These are phyloP conservation scores for Cryptomyrus ogoouensis DNA, from an alignment of 2,113 vertebrate genomes.

Conservation along the genomic window DNA sequence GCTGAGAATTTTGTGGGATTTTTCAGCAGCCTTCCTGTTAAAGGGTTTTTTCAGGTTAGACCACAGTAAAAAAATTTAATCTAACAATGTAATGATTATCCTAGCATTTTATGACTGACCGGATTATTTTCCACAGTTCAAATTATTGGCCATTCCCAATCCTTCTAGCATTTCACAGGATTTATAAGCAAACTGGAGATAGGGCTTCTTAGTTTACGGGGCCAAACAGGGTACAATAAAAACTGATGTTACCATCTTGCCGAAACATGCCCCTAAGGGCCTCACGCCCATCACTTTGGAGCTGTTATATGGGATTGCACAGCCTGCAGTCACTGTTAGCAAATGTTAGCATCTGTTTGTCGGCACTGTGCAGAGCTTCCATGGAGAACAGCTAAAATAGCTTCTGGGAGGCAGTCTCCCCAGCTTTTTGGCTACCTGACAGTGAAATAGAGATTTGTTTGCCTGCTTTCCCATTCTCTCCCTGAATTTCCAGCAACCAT, in stretches of 20 bases:
- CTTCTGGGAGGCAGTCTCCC: background rate
- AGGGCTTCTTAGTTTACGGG: background rate
- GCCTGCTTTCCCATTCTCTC: background rate
- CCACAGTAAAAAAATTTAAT: background rate
- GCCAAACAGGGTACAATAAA: background rate
- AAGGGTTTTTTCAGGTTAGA: background rate
- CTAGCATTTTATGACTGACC: background rate
- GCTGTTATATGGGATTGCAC: background rate
- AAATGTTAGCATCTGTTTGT: constrained; percentile 4
- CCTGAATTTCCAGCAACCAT: background rate
- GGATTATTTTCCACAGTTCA: background rate
- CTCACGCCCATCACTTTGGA: background rate
- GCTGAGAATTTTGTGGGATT: background rate
- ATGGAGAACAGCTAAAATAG: background rate
- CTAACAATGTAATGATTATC: background rate
- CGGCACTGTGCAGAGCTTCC: background rate
- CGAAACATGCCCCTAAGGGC: background rate
- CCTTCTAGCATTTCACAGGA: background rate
- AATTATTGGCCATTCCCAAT: background rate
- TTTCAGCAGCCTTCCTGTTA: background rate
- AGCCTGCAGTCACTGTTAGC: background rate
- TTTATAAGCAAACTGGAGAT: background rate
- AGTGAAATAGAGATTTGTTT: background rate
- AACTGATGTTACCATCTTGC: background rate
- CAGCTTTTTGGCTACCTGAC: background rate